Conservation (phyloP, 2,113 vertebrate genomes). For the Phycodurus eques region DNA sequence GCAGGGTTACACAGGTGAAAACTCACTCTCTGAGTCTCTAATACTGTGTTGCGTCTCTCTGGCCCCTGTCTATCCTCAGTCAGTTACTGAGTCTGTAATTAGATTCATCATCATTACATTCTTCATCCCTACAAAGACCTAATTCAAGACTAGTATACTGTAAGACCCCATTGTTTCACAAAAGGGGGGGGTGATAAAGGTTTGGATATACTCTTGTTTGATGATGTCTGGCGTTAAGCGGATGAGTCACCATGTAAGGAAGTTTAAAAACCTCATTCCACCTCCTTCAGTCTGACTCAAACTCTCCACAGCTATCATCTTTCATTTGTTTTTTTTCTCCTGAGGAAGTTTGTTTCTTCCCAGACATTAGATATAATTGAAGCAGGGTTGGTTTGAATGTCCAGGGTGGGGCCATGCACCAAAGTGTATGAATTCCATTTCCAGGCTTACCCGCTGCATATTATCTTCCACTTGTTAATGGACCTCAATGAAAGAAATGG, state of each 20-base stretch:
- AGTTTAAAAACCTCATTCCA: slow-evolving; percentile 5
- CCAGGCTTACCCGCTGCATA: neutral
- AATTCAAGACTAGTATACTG: slow-evolving; percentile 46
- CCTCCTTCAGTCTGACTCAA: slow-evolving; percentile 34
- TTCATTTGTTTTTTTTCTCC: slow-evolving; percentile 18
- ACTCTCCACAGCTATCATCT: slow-evolving; percentile 17
- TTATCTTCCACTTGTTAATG: neutral
- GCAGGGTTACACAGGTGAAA: neutral
- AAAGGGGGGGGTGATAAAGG: slow-evolving; percentile 13
- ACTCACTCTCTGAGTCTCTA: neutral
- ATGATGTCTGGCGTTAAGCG: neutral
- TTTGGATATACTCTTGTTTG: slow-evolving; percentile 9
- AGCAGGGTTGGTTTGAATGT: slow-evolving; percentile 11
- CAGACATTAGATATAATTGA: slow-evolving; percentile 20
- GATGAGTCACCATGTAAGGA: slow-evolving; percentile 30
- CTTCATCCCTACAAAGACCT: slow-evolving; percentile 50
- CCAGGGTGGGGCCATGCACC: neutral
- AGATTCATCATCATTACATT: slow-evolving; percentile 42
- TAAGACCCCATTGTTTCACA: slow-evolving; percentile 29
- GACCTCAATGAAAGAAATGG: neutral
- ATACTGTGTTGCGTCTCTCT: slow-evolving; percentile 12
- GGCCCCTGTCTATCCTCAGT: slow-evolving; percentile 21
- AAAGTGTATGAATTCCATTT: slow-evolving; percentile 1
- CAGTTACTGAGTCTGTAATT: slow-evolving; percentile 53
- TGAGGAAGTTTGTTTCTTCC: slow-evolving; percentile 15